Evolutionary conservation across 2,113 vertebrate genomes (phyloP), one percentile per base, ranked within the genome.

Genomic region (Reinhardtius hippoglossoides): DNA sequence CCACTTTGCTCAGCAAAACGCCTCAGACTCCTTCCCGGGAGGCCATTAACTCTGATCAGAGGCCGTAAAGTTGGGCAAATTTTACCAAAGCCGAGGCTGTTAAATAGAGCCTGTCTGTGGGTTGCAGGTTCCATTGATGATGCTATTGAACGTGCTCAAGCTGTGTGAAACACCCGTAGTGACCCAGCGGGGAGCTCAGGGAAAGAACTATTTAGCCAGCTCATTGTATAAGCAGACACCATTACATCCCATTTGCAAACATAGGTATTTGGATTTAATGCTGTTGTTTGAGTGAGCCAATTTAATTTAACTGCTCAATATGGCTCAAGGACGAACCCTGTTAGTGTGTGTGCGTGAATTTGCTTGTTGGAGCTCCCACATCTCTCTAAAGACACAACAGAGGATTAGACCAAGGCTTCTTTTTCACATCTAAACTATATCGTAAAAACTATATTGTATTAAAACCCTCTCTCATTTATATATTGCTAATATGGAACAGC

Each of bases 31-130:
- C 64, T 82, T 81, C 81, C 78, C 81, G 70, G 23, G 84, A 87
- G 81, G 74, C 81, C 69, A 91, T 89, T 90, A 91, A 56, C 83
- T 84, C 21, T 86, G 87, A 91, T 93, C 87, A 87, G 78, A 81
- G 42, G 31, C 40, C 82, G 65, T 64, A 80, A 59, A 76, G 48
- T 74, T 63, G 59, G 60, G 76, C 80, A 80, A 76, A 71, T 56
- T 82, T 82, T 59, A 88, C 67, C 58, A 63, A 80, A 61, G 74
- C 54, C 59, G 64, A 67, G 50, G 59, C 76, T 80, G 59, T 84
- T 86, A 79, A 82, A 88, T 12, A 77, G 67, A 69, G 59, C 18
- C 37, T 16, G 74, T 37, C 71, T 52, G 76, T 54, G 75, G 75
- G 71, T 76, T 70, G 79, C 60, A 63, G 73, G 31, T 83, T 82